Base-by-base conservation (phyloP, 2,113 vertebrate genomes). In the Aplodontia rufa region DNA sequence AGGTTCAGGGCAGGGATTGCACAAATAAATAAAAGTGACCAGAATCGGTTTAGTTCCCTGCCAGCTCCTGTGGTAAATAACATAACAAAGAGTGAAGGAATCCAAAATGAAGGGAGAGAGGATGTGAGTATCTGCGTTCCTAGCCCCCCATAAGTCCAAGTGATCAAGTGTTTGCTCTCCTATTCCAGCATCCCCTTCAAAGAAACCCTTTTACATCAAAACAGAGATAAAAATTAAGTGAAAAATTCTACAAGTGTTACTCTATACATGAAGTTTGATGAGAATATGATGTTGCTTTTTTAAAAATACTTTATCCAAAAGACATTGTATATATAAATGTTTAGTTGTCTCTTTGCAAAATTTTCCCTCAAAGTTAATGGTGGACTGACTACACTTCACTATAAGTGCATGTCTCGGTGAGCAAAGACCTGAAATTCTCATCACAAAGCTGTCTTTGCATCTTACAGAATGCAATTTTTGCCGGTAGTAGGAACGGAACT, bases 401-500 rank as follows among this genome's bases (percentile, higher is more conserved):
- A 22, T 42, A 84, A 92, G 86, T 97, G 1, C 76, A 1, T 93
- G 91, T 95, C 95, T 94, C 94, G 80, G 81, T 86, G 66, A 64
- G 82, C 94, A 72, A 66, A 78, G 45, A 32, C 35, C 83, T 93
- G 55, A 91, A 45, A 60, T 53, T 88, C 91, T 94, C 49, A 93
- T 81, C 72, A 30, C 8, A 12, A 62, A 28, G 7, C 87, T n/a
- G 64, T 83, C 96, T 91, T 89, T 0, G 0, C 78, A 71, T 90
- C 87, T 81, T 78, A 80, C 24, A 92, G 81, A 62, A 90, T 40
- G 13, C 89, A 84, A 62, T 96, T 97, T 75, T 96, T 96, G 45
- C 93, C 87, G 76, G 79, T 90, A 88, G 72, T 30, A 96, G 90
- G 95, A 82, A 66, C 82, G 35, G 47, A 96, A 94, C 68, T 92